Percentiles rank a stretch among this genome's conserved stretches.
Conservation (phyloP, 2,113 vertebrate species). For the Odobenus rosmarus region DNA sequence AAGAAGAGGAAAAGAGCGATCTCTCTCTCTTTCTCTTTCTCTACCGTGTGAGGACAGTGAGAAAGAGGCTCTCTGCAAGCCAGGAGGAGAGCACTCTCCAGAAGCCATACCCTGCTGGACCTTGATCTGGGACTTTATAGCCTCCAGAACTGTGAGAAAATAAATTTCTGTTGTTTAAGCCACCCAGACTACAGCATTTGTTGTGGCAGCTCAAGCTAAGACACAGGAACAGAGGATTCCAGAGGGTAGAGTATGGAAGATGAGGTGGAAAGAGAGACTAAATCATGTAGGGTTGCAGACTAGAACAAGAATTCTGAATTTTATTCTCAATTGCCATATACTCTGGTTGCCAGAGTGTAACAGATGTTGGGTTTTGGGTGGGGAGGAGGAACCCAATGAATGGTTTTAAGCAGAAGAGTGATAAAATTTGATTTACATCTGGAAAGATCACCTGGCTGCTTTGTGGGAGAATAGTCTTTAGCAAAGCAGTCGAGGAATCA, state of each 20-base stretch:
- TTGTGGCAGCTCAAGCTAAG: background rate
- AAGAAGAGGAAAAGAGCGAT: background rate
- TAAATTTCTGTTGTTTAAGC: background rate
- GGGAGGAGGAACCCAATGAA: background rate
- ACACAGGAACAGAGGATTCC: background rate
- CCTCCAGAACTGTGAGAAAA: background rate
- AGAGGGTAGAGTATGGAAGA: background rate
- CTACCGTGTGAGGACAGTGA: background rate
- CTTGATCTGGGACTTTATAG: background rate
- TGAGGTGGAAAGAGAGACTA: background rate
- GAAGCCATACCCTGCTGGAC: background rate
- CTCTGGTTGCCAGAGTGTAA: background rate
- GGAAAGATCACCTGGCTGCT: background rate
- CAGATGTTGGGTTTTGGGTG: background rate
- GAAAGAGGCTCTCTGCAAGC: background rate
- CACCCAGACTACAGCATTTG: background rate
- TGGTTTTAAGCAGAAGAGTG: background rate
- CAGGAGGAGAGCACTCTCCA: background rate
- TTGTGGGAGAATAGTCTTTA: background rate
- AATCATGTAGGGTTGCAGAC: background rate
- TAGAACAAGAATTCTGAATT: conserved; percentile 17
- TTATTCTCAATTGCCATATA: background rate
- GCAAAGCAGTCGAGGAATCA: background rate
- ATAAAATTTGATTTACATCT: background rate
- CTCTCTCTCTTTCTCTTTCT: background rate